phyloP scores from a whole-genome alignment of 2,797 vertebrate genomes.

The Intellagama lesueurii region DNA sequence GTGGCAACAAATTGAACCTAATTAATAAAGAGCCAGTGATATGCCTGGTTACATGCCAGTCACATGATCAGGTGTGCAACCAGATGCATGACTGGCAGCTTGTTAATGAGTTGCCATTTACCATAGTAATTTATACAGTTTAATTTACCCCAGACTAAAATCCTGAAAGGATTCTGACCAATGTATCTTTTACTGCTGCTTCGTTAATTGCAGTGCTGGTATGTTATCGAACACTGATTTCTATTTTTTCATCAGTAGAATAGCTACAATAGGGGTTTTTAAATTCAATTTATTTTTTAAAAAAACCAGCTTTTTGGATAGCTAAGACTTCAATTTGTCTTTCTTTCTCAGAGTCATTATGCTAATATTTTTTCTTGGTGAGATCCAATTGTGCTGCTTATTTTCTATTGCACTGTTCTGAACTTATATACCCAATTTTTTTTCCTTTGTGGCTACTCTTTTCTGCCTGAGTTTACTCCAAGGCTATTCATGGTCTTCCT shows the following conservation, averaged over 20 bases:
- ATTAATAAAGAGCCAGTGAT: too few relatives aligned
- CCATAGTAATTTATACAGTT: neutral
- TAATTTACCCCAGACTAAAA: too few relatives aligned
- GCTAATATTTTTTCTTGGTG: neutral
- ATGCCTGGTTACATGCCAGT: too few relatives aligned
- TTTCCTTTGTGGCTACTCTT: neutral
- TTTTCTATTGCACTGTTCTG: neutral
- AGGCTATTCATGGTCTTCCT: neutral
- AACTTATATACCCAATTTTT: neutral
- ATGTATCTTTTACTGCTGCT: neutral
- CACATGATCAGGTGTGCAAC: too few relatives aligned
- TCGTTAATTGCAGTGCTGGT: neutral
- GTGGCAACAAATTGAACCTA: too few relatives aligned
- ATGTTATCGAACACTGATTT: neutral
- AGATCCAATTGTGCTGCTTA: neutral
- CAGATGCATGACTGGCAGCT: too few relatives aligned
- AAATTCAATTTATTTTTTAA: neutral
- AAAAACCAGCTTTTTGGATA: neutral
- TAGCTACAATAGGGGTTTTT: neutral
- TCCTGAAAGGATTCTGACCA: neutral
- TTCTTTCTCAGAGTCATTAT: neutral
- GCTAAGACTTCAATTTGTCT: neutral
- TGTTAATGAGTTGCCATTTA: neutral
- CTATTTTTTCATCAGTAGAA: neutral
- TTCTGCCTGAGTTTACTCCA: neutral